Conservation (phyloP, 2,888 invertebrate species). For the Microdon myrmicae region DNA sequence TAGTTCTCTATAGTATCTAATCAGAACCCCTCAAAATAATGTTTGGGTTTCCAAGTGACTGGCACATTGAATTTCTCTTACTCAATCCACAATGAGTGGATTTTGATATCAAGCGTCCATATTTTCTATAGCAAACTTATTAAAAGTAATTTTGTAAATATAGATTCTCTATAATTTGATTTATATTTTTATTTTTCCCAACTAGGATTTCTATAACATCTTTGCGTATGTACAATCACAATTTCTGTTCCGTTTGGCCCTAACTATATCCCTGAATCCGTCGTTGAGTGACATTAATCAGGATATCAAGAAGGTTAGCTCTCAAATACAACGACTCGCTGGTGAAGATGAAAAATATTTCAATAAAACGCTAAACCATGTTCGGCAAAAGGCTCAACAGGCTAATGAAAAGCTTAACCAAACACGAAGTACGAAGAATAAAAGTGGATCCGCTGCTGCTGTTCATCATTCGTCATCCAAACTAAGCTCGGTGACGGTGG, state of each 20-base stretch:
- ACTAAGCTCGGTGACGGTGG: constrained; percentile 64
- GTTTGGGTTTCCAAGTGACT: too few relatives aligned
- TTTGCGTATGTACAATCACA: constrained; percentile 67
- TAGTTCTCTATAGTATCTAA: too few relatives aligned
- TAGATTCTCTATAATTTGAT: background rate
- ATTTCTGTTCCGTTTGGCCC: constrained; percentile 63
- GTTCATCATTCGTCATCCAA: constrained; percentile 64
- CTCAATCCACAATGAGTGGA: too few relatives aligned
- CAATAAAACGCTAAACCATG: constrained; percentile 59
- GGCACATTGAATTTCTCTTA: too few relatives aligned
- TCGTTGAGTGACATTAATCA: constrained; percentile 59
- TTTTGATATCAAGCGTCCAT: too few relatives aligned
- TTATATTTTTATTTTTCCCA: too few relatives aligned
- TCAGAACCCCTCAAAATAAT: too few relatives aligned
- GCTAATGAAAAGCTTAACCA: constrained; percentile 60
- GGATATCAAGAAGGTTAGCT: constrained; percentile 60
- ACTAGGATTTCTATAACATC: constrained; percentile 66
- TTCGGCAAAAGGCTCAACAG: constrained; percentile 59
- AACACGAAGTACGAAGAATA: constrained; percentile 57
- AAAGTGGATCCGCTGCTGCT: constrained; percentile 60
- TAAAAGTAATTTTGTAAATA: background rate
- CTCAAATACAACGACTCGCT: constrained; percentile 60
- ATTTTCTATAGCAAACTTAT: background rate
- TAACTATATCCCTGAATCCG: constrained; percentile 60
- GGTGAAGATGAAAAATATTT: constrained; percentile 64